Conservation (phyloP, 2,797 vertebrate genomes). For the Amphiprion clarkii region DNA sequence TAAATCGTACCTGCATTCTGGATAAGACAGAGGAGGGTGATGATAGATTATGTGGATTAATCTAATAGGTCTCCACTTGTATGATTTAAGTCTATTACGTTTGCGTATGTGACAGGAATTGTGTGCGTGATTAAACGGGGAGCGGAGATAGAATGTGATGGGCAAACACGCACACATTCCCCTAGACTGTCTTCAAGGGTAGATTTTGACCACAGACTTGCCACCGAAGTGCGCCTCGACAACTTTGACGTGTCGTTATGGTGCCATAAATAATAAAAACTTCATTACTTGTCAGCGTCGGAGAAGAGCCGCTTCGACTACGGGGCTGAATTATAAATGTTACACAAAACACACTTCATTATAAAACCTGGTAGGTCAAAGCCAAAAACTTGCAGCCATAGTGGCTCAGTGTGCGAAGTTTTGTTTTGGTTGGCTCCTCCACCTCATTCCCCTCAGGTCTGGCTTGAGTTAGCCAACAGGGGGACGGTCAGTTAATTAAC, state of each 20-base stretch:
- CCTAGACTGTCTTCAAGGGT: conserved; percentile 20
- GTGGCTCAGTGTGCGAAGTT: conserved; percentile 7
- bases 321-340: conserved; percentile 49
- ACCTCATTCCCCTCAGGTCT: conserved; percentile 34
- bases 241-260: conserved; percentile 15
- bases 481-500: conserved; percentile 79
- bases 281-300: conserved; percentile 23
- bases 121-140: conserved; percentile 48
- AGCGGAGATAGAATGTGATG: conserved; percentile 22
- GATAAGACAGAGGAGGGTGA: conserved; percentile 48
- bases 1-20: conserved; percentile 50
- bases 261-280: conserved; percentile 36
- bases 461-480: conserved; percentile 43
- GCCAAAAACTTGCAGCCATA: neutral
- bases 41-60: conserved; percentile 69
- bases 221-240: conserved; percentile 6
- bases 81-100: conserved; percentile 64
- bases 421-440: conserved; percentile 38
- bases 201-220: conserved; percentile 26
- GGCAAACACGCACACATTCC: conserved; percentile 8
- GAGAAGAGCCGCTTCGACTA: conserved; percentile 1
- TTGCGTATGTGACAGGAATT: conserved; percentile 36
- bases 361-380: conserved; percentile 25
- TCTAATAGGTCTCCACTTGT: conserved; percentile 63
- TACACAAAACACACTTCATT: conserved; percentile 29